Base-by-base conservation (phyloP, 2,797 vertebrate species). In the Schizopygopsis pylzovi region DNA sequence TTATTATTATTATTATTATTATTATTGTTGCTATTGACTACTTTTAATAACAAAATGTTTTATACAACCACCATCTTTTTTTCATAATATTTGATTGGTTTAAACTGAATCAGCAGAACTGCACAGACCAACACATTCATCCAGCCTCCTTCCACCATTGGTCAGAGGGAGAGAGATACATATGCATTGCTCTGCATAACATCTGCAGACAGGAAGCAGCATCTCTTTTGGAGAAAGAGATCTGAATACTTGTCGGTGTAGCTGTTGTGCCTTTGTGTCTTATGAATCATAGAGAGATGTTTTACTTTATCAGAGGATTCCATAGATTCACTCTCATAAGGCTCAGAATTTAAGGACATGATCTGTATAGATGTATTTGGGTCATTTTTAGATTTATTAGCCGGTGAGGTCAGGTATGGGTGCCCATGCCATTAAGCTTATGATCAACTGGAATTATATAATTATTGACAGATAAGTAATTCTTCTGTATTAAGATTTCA, bases 321-420 rank as follows among this genome's bases (percentile, higher is more conserved):
- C 89, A 85, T 85, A 80, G 89, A 77, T 89, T 89, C 59, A 86
- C 87, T 49, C 45, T 89, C 37, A 25, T 89, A 80, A 89, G 88
- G 68, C 87, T 87, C 78, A 89, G 89, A 94, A 88, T 94, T 94
- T 92, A 93, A 90, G 86, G 92, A 93, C 88, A 90, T 93, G 88
- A 92, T 94, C 89, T 93, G 90, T 89, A 91, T 93, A 0, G 88
- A 93, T 89, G 92, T 70, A 15, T 65, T 65, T 65, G 33, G 13
- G 28, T 33, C 12, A 6, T 65, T 63, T 65, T 16, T 2, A 8
- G 28, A 16, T 65, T 8, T 65, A 33, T 33, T 6, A 16, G 2
- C 2, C 0, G 28, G 15, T 67, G 63, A 67, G 15, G 18, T 18
- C 16, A 16, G 16, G 63, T 18, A 65, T 33, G 2, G 20, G 18